Conservation (phyloP, 1,140 invertebrate species). For the Stenopsyche tienmushanensis region DNA sequence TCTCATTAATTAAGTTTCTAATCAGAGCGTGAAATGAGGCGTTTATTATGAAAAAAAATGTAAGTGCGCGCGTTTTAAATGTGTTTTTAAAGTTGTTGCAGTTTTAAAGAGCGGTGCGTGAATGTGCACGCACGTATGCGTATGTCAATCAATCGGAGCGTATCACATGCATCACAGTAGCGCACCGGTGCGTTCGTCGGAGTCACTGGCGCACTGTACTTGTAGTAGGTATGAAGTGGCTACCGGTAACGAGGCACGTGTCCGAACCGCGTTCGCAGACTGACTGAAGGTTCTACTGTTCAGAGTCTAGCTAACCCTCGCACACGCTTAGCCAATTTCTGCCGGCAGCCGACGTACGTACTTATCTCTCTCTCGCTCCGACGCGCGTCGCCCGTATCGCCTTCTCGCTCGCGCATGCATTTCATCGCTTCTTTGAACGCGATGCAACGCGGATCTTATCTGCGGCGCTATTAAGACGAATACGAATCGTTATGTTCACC, state of each 20-base stretch:
- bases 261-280: conserved; percentile 34
- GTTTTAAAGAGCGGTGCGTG: background rate
- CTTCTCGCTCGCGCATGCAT: background rate
- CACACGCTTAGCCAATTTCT: no score
- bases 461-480: conserved; percentile 20
- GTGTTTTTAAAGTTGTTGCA: no score
- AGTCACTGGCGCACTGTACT: no score
- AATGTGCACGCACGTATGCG: no score
- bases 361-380: background rate
- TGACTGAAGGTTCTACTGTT: conserved; percentile 33
- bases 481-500: conserved; percentile 25
- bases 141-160: no score
- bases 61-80: no score
- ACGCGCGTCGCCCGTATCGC: background rate
- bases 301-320: background rate
- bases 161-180: no score
- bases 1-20: no score
- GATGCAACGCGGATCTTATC: conserved; percentile 29
- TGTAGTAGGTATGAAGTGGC: background rate
- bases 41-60: no score
- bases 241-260: conserved; percentile 1
- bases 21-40: no score
- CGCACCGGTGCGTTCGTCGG: no score
- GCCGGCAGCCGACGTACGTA: conserved; percentile 1
- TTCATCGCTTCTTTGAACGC: background rate